A percentile compares a stretch with the other conserved stretches of the same genome.
These are phyloP conservation scores for Trachelus stipa DNA, from an alignment of 2,888 invertebrate species.

Conservation along the genomic window DNA sequence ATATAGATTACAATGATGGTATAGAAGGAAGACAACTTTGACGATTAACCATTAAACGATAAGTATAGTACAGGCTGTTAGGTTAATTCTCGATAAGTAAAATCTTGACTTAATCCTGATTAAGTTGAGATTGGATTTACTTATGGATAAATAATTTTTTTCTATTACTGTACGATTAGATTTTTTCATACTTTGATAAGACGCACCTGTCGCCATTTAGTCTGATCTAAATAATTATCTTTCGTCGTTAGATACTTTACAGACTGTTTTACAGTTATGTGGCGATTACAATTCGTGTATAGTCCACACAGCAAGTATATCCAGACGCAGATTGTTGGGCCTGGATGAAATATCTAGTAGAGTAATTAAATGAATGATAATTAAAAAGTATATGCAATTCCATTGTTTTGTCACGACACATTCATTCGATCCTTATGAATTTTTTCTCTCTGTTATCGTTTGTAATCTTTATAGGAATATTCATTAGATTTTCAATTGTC, in stretches of 20 bases:
- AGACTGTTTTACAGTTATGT: not conserved
- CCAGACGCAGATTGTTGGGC: conserved; percentile 17
- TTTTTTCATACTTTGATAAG: not conserved
- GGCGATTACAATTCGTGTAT: conserved; percentile 46
- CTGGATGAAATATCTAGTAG: not conserved
- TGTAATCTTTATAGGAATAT: conserved; percentile 23
- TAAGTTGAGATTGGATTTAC: not conserved
- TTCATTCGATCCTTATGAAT: not conserved
- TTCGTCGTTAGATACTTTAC: not conserved
- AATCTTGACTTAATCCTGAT: not conserved
- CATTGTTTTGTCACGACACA: not conserved
- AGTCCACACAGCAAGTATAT: conserved; percentile 58
- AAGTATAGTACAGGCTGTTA: not conserved
- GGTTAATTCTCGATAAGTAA: not conserved
- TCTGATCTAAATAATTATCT: not conserved
- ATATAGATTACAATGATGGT: not conserved
- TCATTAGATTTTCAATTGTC: not conserved
- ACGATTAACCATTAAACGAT: not conserved
- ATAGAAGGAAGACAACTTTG: not conserved
- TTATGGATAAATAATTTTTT: not conserved
- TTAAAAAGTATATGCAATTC: not conserved
- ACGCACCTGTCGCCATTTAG: not conserved
- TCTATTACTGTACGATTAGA: not conserved
- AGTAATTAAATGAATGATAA: not conserved
- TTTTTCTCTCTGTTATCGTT: conserved; percentile 16